Evolutionary conservation across 2,888 invertebrate genomes (phyloP), one percentile per base, ranked within the genome.

Genomic region (Heliconius ismenius): DNA sequence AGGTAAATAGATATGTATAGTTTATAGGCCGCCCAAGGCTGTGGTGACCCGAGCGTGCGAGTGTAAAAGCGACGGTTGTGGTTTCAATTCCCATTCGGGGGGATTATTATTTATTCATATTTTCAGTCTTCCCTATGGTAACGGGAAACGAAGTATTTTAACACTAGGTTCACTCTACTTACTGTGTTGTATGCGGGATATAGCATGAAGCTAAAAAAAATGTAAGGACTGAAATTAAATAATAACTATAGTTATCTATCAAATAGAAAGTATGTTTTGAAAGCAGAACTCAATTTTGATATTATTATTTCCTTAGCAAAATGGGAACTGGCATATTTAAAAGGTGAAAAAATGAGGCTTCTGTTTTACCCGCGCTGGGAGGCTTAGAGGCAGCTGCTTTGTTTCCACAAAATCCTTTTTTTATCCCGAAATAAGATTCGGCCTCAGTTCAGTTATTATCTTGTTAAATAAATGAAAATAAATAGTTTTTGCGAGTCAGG

Each of bases 361-460:
- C 64, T 54, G 54, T 72, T 62, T 69, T 65, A 72, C 32, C 62
- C 75, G 43, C 43, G 49, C 65, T 62, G 64, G 43, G 58, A 39
- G 76, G 76, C 76, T 76, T 73, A 76, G 39, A 36, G 60, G 60
- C 76, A 73, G 76, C 67, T 76, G 76, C 43, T 76, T 67, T 76
- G 62, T 76, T 73, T 76, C 68, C 18, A 60, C 26, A 26, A 76
- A 76, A 76, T 76, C 68, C 62, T 67, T 68, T 70, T 49, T 65
- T 74, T 43, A 77, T 77, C 77, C 77, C 74, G 10, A 74, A 74
- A 74, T 68, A 77, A 74, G 58, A 77, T 77, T 70, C 36, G 64
- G 74, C 39, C 68, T 49, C 73, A 39, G 67, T 76, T 76, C 73
- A 39, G 67, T 76, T 76, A 76, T 73, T 73, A 73, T 76, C 62